Conservation (phyloP, 2,113 vertebrate species). For the Melanocharis versteri region DNA sequence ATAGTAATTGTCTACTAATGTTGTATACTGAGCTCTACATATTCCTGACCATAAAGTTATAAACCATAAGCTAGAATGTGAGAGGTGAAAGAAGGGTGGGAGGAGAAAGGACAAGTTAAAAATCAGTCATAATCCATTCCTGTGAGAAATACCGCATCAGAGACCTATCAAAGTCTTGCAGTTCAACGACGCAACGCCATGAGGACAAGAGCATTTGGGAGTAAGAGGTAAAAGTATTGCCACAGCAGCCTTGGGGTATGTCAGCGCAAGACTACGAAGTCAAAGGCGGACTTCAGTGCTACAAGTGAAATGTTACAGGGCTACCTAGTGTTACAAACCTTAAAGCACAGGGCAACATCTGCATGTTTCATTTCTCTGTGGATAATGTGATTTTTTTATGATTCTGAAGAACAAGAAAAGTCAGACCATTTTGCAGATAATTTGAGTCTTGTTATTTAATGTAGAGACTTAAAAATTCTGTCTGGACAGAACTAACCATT, state of each 20-base stretch:
- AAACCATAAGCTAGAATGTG: neutral
- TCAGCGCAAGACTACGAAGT: neutral
- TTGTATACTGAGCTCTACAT: neutral
- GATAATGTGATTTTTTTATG: neutral
- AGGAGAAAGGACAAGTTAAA: neutral
- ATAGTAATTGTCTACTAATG: neutral
- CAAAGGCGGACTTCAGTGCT: neutral
- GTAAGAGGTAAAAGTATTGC: neutral
- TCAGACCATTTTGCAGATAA: neutral
- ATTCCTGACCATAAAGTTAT: neutral
- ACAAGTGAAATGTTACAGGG: neutral
- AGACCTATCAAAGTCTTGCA: neutral
- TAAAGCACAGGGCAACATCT: neutral
- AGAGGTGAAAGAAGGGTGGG: neutral
- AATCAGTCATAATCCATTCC: neutral
- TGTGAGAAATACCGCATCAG: neutral
- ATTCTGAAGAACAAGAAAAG: neutral
- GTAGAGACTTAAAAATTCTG: neutral
- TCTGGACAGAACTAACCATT: neutral
- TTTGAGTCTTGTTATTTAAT: neutral
- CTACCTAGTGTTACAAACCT: neutral
- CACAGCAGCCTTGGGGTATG: neutral
- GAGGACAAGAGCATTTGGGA: neutral
- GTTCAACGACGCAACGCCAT: neutral
- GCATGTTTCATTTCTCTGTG: neutral